Conservation (phyloP, 1,140 invertebrate genomes). For the Meteorus sp. region DNA sequence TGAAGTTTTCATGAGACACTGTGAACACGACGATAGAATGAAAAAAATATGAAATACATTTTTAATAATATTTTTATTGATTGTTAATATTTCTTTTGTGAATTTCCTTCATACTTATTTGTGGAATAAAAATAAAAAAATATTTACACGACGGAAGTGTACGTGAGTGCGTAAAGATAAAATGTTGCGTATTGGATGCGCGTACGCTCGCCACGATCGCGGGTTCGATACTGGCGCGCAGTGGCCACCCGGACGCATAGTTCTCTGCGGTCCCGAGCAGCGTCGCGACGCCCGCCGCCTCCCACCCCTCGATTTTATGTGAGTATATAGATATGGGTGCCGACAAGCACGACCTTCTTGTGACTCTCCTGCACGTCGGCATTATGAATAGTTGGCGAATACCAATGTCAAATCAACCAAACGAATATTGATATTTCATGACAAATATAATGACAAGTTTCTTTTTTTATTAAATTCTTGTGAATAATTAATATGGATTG, state of each 20-base stretch:
- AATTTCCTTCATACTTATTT: no score
- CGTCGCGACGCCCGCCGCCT: conserved; percentile 48
- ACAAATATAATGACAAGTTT: no score
- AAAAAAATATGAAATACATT: no score
- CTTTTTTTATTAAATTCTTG: no score
- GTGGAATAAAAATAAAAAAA: no score
- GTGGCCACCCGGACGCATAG: conserved; percentile 50
- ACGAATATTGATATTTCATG: no score
- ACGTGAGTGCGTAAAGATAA: conserved; percentile 27
- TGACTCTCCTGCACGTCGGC: background rate
- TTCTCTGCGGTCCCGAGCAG: conserved; percentile 54
- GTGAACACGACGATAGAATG: no score
- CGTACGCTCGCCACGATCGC: conserved; percentile 57
- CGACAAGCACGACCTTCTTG: background rate
- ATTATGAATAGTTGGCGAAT: background rate
- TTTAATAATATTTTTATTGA: background rate
- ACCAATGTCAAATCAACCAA: background rate
- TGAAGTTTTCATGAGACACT: no score
- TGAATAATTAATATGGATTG: no score
- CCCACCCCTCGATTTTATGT: conserved; percentile 24
- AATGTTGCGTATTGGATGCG: conserved; percentile 34
- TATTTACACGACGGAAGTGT: no score
- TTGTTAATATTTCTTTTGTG: background rate
- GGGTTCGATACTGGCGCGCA: conserved; percentile 55
- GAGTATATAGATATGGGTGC: no score